These are phyloP conservation scores for Okamejei kenojei DNA, from an alignment of 2,797 vertebrate species.

Conservation along the genomic window DNA sequence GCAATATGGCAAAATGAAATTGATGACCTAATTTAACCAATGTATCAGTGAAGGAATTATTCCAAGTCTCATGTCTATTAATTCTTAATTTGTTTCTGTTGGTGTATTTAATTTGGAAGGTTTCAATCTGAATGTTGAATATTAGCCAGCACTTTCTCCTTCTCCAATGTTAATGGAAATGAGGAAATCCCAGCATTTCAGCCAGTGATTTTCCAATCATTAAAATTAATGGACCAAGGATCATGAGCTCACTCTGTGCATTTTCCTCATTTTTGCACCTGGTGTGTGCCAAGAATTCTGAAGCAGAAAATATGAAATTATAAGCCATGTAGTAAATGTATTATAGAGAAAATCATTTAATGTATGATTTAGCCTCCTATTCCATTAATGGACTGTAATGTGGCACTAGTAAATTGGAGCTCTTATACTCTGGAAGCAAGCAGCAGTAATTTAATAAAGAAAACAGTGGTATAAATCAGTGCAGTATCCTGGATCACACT, in stretches of 20 bases:
- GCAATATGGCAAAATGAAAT: neutral
- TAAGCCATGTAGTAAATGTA: neutral
- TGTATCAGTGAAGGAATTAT: neutral
- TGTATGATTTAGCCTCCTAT: neutral
- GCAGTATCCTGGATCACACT: neutral
- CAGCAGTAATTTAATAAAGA: neutral
- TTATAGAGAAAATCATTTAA: neutral
- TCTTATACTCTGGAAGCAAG: neutral
- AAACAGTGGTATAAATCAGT: neutral
- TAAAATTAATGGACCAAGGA: neutral
- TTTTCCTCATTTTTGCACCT: neutral
- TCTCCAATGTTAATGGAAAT: neutral
- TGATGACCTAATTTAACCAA: neutral
- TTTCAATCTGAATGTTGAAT: neutral
- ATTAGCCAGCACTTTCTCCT: neutral
- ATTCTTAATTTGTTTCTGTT: neutral
- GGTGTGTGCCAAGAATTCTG: neutral
- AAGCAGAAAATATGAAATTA: neutral
- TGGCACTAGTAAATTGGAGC: neutral
- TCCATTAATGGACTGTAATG: neutral
- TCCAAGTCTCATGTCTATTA: neutral
- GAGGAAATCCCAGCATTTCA: neutral
- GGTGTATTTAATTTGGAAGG: neutral
- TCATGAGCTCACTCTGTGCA: neutral
- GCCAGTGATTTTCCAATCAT: neutral